Evolutionary conservation across 2,113 vertebrate species (phyloP).

Genomic region (Centropristis striata): DNA sequence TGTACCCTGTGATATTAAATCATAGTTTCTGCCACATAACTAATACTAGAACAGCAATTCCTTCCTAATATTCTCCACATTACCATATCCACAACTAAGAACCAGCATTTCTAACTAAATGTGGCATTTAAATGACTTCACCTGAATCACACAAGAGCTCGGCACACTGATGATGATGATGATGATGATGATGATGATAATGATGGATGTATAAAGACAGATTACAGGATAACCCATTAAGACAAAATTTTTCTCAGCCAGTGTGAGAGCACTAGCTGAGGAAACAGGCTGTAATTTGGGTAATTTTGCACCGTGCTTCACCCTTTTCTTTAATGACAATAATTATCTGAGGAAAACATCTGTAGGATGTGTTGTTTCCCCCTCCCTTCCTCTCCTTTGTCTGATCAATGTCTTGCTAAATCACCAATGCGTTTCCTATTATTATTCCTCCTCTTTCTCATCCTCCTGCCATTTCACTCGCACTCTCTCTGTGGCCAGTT

Average conservation of each 20-base stretch:
- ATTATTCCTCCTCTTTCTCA: constrained; percentile 1
- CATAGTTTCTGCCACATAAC: too few relatives aligned
- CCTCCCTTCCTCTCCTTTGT: constrained; percentile 30
- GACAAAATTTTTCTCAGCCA: constrained; percentile 30
- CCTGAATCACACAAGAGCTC: constrained; percentile 27
- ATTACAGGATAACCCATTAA: constrained; percentile 53
- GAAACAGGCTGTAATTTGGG: constrained; percentile 61
- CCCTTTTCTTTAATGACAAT: constrained; percentile 69
- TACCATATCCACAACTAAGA: constrained; percentile 11
- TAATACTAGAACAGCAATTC: too few relatives aligned
- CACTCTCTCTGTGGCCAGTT: not conserved
- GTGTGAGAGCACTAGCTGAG: constrained; percentile 35
- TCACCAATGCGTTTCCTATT: constrained; percentile 9
- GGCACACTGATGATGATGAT: constrained; percentile 13
- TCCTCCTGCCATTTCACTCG: not conserved
- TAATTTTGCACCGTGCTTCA: constrained; percentile 55
- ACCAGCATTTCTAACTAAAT: constrained; percentile 3
- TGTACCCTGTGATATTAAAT: too few relatives aligned
- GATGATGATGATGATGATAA: constrained; percentile 2
- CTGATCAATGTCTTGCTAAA: constrained; percentile 50
- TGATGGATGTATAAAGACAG: constrained; percentile 46
- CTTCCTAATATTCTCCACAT: not conserved
- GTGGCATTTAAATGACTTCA: constrained; percentile 30
- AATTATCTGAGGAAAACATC: constrained; percentile 76
- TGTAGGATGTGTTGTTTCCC: constrained; percentile 40